Percentiles rank a stretch among this genome's conserved stretches.
phyloP scores from a whole-genome alignment of 2,113 vertebrate species.

The Vulpes vulpes region DNA sequence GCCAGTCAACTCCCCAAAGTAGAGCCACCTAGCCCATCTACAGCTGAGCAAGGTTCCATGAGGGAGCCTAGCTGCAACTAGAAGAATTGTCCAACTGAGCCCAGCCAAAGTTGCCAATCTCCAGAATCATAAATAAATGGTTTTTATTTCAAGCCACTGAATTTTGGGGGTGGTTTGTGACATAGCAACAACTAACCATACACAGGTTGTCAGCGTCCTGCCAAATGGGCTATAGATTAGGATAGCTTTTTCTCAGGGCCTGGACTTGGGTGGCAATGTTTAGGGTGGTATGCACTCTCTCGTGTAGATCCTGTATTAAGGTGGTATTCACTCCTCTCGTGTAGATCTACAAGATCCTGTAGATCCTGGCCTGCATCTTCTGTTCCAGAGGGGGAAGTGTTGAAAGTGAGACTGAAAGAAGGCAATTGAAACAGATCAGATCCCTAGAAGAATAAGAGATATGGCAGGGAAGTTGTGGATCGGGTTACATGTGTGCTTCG shows the following conservation, averaged over 20 bases:
- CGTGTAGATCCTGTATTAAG: no score
- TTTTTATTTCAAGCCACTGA: conserved; percentile 13
- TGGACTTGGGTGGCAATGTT: background rate
- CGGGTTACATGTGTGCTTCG: background rate
- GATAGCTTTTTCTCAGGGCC: background rate
- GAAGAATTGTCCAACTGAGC: background rate
- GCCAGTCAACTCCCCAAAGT: background rate
- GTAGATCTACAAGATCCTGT: background rate
- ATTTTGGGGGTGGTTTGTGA: background rate
- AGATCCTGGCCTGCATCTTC: background rate
- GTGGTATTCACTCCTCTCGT: background rate
- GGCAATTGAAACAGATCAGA: background rate
- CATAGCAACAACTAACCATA: background rate
- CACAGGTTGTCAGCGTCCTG: background rate
- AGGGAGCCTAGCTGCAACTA: background rate
- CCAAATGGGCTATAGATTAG: background rate
- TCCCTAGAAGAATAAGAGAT: background rate
- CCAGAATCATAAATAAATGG: background rate
- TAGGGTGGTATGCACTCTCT: no score
- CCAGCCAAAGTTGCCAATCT: background rate
- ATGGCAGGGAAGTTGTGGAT: background rate
- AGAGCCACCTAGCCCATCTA: background rate
- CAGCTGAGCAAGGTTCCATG: background rate
- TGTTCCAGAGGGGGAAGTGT: background rate
- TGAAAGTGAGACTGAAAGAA: conserved; percentile 1